Percentiles rank a stretch among this genome's conserved stretches.
phyloP scores from a whole-genome alignment of 2,797 vertebrate genomes.

The Darevskia nairensis region DNA sequence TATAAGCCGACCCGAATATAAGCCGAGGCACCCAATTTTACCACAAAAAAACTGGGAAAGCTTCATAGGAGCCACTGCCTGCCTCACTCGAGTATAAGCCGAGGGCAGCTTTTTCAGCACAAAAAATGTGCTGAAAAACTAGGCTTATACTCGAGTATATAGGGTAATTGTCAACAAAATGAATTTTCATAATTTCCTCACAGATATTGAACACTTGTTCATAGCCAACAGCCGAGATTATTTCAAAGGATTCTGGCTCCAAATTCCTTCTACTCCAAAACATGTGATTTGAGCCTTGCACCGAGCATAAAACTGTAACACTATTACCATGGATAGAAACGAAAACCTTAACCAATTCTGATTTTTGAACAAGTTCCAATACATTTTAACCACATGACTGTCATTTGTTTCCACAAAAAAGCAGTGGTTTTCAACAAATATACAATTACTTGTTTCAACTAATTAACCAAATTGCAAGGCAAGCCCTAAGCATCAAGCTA shows the following conservation, averaged over 20 bases:
- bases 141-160: no score
- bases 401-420: neutral
- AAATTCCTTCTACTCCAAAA: conserved; percentile 65
- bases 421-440: neutral
- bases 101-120: no score
- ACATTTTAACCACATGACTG: neutral
- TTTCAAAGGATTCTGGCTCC: conserved; percentile 78
- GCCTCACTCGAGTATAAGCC: no score
- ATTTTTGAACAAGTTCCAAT: neutral
- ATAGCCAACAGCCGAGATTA: conserved; percentile 78
- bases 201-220: conserved; percentile 86
- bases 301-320: conserved; percentile 50
- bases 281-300: conserved; percentile 58
- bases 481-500: neutral
- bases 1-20: no score
- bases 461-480: neutral
- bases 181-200: conserved; percentile 81
- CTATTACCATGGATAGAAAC: conserved; percentile 12
- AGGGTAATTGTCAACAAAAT: conserved; percentile 85
- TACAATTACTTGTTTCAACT: neutral
- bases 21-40: no score
- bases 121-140: no score
- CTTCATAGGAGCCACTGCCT: no score
- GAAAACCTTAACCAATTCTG: neutral
- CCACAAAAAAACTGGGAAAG: no score